Percentiles rank a stretch among this genome's conserved stretches.
phyloP scores from a whole-genome alignment of 2,797 vertebrate species.

The Anguilla marmorata region DNA sequence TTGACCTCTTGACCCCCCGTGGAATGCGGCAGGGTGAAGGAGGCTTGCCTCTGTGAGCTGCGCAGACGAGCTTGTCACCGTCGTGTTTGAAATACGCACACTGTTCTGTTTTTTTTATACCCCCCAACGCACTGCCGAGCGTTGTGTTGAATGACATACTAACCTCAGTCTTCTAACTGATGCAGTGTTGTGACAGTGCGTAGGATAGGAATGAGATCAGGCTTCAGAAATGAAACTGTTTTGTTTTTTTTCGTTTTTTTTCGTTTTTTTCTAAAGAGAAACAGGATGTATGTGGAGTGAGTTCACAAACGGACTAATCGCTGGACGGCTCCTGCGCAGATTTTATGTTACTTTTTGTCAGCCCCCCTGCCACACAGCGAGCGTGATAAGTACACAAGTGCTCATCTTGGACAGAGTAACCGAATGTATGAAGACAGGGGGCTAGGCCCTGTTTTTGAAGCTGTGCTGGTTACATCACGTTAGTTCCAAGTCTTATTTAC shows the following conservation, averaged over 20 bases:
- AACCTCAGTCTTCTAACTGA: not conserved
- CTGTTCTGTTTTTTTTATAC: not conserved
- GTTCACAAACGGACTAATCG: not conserved
- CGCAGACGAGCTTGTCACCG: not conserved
- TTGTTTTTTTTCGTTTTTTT: not conserved
- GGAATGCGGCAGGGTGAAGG: not conserved
- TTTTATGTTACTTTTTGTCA: not conserved
- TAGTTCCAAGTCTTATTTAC: constrained; percentile 1
- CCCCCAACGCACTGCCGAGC: not conserved
- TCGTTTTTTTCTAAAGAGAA: constrained; percentile 10
- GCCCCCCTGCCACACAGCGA: not conserved
- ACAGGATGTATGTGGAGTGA: constrained; percentile 15
- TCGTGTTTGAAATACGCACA: not conserved
- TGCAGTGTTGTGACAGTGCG: not conserved
- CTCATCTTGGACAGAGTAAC: constrained; percentile 20
- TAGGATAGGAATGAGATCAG: constrained; percentile 13
- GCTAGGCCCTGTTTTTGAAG: not conserved
- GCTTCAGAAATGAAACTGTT: not conserved
- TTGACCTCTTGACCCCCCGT: not conserved
- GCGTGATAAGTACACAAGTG: constrained; percentile 13
- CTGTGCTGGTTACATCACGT: not conserved
- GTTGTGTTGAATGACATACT: not conserved
- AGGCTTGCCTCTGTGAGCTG: constrained; percentile 1
- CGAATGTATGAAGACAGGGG: not conserved
- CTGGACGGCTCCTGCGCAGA: not conserved